phyloP scores from a whole-genome alignment of 2,888 invertebrate genomes.

The Xestia sexstrigata region DNA sequence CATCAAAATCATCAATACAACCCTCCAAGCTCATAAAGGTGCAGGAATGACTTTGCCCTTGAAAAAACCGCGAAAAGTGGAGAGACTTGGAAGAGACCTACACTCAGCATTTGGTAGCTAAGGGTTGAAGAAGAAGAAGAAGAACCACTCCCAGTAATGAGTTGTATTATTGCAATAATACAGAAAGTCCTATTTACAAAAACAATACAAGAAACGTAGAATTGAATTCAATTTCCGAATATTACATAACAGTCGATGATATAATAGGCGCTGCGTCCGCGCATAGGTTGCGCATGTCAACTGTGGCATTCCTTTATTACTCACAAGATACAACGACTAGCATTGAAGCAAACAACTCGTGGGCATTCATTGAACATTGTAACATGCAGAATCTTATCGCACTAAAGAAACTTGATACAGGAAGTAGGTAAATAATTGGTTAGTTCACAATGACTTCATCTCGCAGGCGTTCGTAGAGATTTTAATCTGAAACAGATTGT shows the following conservation, averaged over 20 bases:
- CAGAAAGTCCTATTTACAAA: neutral
- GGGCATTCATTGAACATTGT: constrained; percentile 29
- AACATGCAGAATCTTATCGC: constrained; percentile 54
- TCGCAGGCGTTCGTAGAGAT: constrained; percentile 22
- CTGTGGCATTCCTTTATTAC: constrained; percentile 52
- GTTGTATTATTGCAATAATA: neutral
- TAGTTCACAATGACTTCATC: constrained; percentile 31
- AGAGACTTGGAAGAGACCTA: no score
- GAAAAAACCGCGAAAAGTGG: no score
- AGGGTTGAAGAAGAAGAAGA: neutral
- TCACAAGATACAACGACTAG: constrained; percentile 33
- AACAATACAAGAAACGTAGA: constrained; percentile 16
- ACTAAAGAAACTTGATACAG: constrained; percentile 41
- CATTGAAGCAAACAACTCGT: constrained; percentile 33
- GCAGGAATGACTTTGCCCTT: no score
- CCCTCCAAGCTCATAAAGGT: no score
- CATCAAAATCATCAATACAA: no score
- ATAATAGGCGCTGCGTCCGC: constrained; percentile 42
- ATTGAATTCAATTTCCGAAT: constrained; percentile 50
- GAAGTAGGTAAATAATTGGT: constrained; percentile 51
- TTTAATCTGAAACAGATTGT: constrained; percentile 41
- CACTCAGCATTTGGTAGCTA: no score
- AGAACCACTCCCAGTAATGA: neutral
- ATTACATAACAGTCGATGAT: constrained; percentile 50
- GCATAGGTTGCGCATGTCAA: constrained; percentile 46